These are phyloP conservation scores for Pantala flavescens DNA, from an alignment of 1,140 invertebrate genomes.

Conservation along the genomic window DNA sequence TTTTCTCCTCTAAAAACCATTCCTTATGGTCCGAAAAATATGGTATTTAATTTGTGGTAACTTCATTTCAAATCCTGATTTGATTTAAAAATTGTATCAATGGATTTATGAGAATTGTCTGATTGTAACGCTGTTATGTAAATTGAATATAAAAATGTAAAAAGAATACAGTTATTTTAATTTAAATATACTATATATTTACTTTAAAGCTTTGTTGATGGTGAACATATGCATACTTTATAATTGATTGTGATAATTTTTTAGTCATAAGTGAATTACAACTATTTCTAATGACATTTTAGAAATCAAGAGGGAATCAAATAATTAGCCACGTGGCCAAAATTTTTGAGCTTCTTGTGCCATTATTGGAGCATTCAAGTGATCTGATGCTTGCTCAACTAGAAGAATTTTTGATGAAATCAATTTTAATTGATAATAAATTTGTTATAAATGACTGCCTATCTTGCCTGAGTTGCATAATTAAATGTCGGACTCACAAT, in stretches of 20 bases:
- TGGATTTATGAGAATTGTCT: no score
- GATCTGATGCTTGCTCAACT: conserved; percentile 41
- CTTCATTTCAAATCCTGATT: no score
- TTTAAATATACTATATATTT: conserved; percentile 42
- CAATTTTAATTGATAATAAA: no score
- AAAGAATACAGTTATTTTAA: conserved; percentile 41
- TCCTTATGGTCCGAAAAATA: no score
- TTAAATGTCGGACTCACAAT: conserved; percentile 93
- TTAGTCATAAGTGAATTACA: conserved; percentile 46
- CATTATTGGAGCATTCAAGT: conserved; percentile 48
- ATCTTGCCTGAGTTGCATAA: conserved; percentile 86
- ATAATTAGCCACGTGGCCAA: conserved; percentile 29
- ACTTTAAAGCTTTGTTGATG: no score
- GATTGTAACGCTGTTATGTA: no score
- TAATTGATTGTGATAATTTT: no score
- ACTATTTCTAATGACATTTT: conserved; percentile 38
- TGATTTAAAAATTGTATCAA: no score
- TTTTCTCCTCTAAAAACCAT: no score
- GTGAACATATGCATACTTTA: no score
- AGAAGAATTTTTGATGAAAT: conserved; percentile 27
- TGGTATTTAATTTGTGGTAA: no score
- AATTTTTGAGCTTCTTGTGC: conserved; percentile 46
- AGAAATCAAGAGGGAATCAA: conserved; percentile 26
- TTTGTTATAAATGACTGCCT: conserved; percentile 45
- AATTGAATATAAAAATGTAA: no score